Evolutionary conservation across 2,888 invertebrate genomes (phyloP), one percentile per base, ranked within the genome.

Genomic region (Chaitophorus viminalis): DNA sequence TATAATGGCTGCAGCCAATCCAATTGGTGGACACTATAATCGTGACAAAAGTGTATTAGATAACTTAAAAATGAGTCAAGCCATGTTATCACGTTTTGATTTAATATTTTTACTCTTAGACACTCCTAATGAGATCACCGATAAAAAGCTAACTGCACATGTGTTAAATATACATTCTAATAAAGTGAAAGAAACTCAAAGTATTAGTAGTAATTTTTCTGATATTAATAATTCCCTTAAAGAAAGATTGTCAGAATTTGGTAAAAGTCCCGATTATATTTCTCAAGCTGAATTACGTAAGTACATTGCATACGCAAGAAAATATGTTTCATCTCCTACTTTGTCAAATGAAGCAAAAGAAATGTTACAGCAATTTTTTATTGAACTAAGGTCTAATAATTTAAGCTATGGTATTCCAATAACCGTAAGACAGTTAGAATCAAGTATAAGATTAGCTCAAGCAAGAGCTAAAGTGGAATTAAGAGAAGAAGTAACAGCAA

Each of bases 1-100:
- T 0, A 95, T 99, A 39, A 92, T 99, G 77, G 98, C 98, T 60
- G 98, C 98, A 9, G 98, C 98, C 4, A 99, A 99, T 93, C 98
- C 98, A 4, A 93, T 94, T 0, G 95, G 95, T 31, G 98, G 98
- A 14, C 96, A 96, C 90, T 99, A 98, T 91, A 95, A 98, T 91
- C 94, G 95, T 90, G 94, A 95, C 0, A 97, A 97, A 92, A 96
- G 96, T 25, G 94, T 99, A 1, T 93, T 95, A 0, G 97, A 98
- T 92, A 99, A 99, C 92, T 93, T 99, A 89, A 96, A 95, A 91
- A 94, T 99, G 90, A 95, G 95, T 89, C 94, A 96, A 25, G 95
- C 98, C 0, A 92, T 99, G 86, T 92, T 99, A 29, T 97, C 97
- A 3, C 93, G 98, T 91, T 99, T 98, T 92, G 98, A 99, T 92